phyloP scores from a whole-genome alignment of 2,797 vertebrate species.

The Micropoecilia bifurca region DNA sequence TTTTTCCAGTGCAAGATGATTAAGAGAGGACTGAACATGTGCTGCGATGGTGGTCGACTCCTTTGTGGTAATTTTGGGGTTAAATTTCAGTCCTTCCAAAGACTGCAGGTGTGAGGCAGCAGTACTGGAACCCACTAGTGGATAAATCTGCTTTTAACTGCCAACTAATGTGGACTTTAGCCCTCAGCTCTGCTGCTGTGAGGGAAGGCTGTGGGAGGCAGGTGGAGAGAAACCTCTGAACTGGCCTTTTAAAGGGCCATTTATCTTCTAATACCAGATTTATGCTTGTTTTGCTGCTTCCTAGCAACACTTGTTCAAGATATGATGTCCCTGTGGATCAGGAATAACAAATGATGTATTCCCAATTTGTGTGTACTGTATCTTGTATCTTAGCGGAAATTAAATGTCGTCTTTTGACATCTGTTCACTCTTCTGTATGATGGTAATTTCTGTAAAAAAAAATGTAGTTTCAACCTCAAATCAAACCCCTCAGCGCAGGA shows the following conservation, averaged over 20 bases:
- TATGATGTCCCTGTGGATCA: neutral
- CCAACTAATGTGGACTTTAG: conserved; percentile 53
- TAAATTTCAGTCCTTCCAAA: conserved; percentile 1
- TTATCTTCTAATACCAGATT: neutral
- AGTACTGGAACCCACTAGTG: conserved; percentile 1
- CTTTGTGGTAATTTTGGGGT: conserved; percentile 7
- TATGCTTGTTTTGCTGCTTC: neutral
- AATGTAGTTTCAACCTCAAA: neutral
- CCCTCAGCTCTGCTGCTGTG: conserved; percentile 15
- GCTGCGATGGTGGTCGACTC: neutral
- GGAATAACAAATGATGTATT: neutral
- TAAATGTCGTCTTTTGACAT: neutral
- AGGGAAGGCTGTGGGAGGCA: neutral
- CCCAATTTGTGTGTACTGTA: neutral
- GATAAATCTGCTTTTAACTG: conserved; percentile 42
- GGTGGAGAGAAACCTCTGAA: conserved; percentile 10
- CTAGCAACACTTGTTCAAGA: neutral
- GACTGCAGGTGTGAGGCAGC: neutral
- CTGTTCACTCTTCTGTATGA: neutral
- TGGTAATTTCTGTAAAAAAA: neutral
- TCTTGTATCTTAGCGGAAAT: too few species aligned
- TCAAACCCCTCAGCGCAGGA: too few species aligned
- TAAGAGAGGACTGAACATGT: neutral
- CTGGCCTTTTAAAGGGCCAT: neutral
- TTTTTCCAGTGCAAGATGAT: neutral